phyloP scores from a whole-genome alignment of 1,140 invertebrate genomes.

The Lepidurus apus region DNA sequence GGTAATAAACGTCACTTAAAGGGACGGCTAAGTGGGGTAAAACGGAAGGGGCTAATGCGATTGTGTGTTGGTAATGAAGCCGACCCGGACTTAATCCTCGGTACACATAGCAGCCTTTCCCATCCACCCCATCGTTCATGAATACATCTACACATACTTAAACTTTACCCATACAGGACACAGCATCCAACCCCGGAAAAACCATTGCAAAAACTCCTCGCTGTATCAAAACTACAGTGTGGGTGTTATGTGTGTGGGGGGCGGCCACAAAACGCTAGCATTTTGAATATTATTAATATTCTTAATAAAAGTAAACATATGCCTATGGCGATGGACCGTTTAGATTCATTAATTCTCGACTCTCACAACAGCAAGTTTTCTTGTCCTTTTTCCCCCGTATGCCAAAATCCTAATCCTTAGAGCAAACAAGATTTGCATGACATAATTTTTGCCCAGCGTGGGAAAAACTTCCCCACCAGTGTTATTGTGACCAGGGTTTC shows the following conservation, averaged over 20 bases:
- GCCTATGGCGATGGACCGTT: background rate
- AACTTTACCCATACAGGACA: background rate
- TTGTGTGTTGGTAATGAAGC: constrained; percentile 15
- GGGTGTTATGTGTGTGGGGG: background rate
- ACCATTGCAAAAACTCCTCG: too few species aligned
- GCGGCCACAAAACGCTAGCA: background rate
- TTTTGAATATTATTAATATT: constrained; percentile 17
- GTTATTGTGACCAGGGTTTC: background rate
- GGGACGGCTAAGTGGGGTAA: constrained; percentile 2
- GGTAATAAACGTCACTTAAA: constrained; percentile 22
- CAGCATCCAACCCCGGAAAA: background rate
- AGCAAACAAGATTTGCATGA: constrained; percentile 10
- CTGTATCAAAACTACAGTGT: too few species aligned
- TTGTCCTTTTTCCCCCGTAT: background rate
- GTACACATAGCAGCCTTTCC: constrained; percentile 6
- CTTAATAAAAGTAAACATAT: constrained; percentile 3
- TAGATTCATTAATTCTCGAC: constrained; percentile 9
- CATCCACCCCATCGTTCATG: background rate
- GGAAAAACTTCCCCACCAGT: background rate
- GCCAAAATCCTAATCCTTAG: background rate
- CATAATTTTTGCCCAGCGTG: constrained; percentile 5
- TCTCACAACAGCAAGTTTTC: background rate
- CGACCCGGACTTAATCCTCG: background rate
- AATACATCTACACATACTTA: constrained; percentile 16
- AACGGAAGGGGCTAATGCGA: constrained; percentile 20